Percentiles rank a stretch among this genome's conserved stretches.
Conservation (phyloP, 2,113 vertebrate genomes). For the Monopterus albus region DNA sequence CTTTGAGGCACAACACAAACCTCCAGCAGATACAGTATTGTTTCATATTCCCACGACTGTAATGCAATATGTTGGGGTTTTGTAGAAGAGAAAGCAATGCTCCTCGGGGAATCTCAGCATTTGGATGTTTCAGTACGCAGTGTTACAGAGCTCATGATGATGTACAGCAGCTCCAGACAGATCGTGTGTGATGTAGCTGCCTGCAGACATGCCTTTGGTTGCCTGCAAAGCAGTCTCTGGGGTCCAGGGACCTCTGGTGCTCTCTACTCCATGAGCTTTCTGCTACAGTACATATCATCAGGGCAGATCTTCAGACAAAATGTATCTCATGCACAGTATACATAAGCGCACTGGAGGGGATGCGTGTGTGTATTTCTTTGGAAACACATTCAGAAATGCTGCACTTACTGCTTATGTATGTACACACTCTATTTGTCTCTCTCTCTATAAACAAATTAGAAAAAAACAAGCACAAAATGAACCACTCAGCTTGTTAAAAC, state of each 20-base stretch:
- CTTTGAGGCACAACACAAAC: conserved; percentile 58
- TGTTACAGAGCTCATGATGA: conserved; percentile 72
- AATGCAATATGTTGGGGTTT: conserved; percentile 72
- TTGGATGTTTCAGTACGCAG: conserved; percentile 71
- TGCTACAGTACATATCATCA: conserved; percentile 55
- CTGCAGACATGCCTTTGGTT: conserved; percentile 76
- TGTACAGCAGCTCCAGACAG: conserved; percentile 65
- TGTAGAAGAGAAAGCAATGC: conserved; percentile 65
- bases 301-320: conserved; percentile 33
- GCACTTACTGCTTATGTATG: neutral
- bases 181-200: conserved; percentile 70
- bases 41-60: conserved; percentile 64
- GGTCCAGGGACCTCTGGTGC: conserved; percentile 74
- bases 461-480: neutral
- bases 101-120: conserved; percentile 64
- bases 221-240: conserved; percentile 67
- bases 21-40: conserved; percentile 55
- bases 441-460: too few relatives aligned
- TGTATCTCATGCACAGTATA: conserved; percentile 19
- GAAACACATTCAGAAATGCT: neutral
- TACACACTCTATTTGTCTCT: too few relatives aligned
- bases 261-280: conserved; percentile 45
- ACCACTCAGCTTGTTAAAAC: neutral
- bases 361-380: conserved; percentile 13
- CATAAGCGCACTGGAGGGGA: conserved; percentile 3